Evolutionary conservation across 2,888 invertebrate species (phyloP).

Genomic region (Acanthopleura granulata): DNA sequence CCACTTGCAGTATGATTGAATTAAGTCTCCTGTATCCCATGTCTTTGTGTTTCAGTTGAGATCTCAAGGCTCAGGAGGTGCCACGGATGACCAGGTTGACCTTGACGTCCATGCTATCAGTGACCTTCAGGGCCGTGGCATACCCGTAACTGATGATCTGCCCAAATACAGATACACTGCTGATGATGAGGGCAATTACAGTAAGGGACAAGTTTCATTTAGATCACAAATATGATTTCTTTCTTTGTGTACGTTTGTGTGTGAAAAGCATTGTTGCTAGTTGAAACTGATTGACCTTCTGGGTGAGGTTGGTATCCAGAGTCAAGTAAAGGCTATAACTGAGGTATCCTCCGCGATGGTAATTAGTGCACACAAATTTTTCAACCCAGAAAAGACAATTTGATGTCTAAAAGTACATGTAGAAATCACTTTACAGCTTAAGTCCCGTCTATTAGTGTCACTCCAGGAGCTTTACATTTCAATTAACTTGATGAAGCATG

Average conservation of each 20-base stretch:
- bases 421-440: too few species aligned
- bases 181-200: slow-evolving; percentile 80
- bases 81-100: slow-evolving; percentile 85
- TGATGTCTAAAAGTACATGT: too few species aligned
- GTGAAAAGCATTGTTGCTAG: neutral
- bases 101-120: slow-evolving; percentile 96
- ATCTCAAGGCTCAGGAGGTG: slow-evolving; percentile 88
- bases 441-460: too few species aligned
- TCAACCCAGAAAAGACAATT: too few species aligned
- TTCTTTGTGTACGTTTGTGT: neutral
- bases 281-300: too few species aligned
- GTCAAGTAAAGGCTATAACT: too few species aligned
- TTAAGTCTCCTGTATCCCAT: too few species aligned
- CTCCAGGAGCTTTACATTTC: neutral
- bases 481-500: neutral
- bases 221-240: too few species aligned
- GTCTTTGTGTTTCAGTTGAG: slow-evolving; percentile 72
- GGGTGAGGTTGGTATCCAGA: neutral
- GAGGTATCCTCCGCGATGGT: too few species aligned
- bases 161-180: slow-evolving; percentile 89
- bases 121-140: slow-evolving; percentile 82
- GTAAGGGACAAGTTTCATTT: slow-evolving; percentile 51
- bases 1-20: too few species aligned
- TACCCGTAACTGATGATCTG: slow-evolving; percentile 89
- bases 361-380: too few species aligned